Conservation (phyloP, 2,113 vertebrate species). For the Tachysurus fulvidraco region DNA sequence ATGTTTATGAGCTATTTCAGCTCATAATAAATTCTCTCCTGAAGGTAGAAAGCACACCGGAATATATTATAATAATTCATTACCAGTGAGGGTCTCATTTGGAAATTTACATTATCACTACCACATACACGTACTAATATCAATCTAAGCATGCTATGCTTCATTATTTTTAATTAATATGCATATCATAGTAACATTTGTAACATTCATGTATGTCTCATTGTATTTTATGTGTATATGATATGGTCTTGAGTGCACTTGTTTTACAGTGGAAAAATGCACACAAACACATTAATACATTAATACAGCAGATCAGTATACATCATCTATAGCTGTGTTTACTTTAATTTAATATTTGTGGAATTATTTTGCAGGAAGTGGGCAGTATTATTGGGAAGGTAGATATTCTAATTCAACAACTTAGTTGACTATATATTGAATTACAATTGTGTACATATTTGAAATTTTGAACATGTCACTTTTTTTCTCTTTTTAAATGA, state of each 20-base stretch:
- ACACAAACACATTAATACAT: not conserved
- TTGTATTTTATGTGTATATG: not conserved
- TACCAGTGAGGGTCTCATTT: not conserved
- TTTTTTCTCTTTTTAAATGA: not conserved
- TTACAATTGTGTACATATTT: not conserved
- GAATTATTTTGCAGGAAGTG: slow-evolving; percentile 77
- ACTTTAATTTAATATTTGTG: slow-evolving; percentile 2
- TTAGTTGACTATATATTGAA: not conserved
- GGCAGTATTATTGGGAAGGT: slow-evolving; percentile 95
- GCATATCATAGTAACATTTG: not conserved
- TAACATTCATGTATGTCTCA: not conserved
- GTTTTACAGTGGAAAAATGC: not conserved
- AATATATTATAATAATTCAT: slow-evolving; percentile 1
- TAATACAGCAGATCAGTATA: not conserved
- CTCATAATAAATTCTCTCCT: not conserved
- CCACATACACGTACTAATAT: not conserved
- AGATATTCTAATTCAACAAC: slow-evolving; percentile 39
- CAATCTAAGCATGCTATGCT: not conserved
- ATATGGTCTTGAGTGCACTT: not conserved
- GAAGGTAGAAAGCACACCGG: not conserved
- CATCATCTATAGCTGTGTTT: not conserved
- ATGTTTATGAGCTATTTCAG: slow-evolving; percentile 26
- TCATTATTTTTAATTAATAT: not conserved
- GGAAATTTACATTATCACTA: not conserved
- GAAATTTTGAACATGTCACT: slow-evolving; percentile 34